Evolutionary conservation across 37 sponge, comb jelly and placozoan genomes (phyloP).

Genomic region (Bolinopsis microptera): DNA sequence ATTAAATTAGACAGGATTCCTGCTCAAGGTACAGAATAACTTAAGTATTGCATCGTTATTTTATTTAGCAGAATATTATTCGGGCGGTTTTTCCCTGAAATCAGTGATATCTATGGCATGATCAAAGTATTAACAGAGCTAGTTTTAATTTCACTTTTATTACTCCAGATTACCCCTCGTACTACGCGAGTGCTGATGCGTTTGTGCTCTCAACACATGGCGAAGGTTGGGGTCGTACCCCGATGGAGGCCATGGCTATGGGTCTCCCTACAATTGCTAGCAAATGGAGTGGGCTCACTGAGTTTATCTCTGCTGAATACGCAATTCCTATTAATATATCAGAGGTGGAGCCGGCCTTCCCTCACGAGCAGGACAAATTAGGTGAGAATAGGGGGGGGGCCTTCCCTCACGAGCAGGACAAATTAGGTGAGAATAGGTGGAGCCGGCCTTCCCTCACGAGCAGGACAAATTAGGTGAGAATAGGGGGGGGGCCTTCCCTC

Average conservation of each 20-base stretch:
- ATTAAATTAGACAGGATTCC: not conserved
- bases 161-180: conserved; percentile 60
- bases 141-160: too few species aligned
- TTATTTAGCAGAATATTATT: too few species aligned
- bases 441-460: conserved; percentile 26
- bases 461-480: conserved; percentile 8
- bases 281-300: conserved; percentile 43
- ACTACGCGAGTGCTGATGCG: conserved; percentile 61
- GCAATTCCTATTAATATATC: conserved; percentile 43
- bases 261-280: conserved; percentile 44
- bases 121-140: too few species aligned
- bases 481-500: conserved; percentile 37
- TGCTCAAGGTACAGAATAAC: not conserved
- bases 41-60: not conserved
- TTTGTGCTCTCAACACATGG: conserved; percentile 49
- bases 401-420: too few species aligned
- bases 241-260: conserved; percentile 59
- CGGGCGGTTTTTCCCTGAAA: too few species aligned
- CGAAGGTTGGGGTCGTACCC: conserved; percentile 52
- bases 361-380: not conserved
- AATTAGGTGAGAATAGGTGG: too few species aligned
- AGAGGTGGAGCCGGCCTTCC: conserved; percentile 42
- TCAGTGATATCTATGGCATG: too few species aligned
- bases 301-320: conserved; percentile 35
- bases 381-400: not conserved